Percentiles rank a stretch among this genome's conserved stretches.
phyloP scores from a whole-genome alignment of 2,888 invertebrate genomes.

The Andrena praecox region DNA sequence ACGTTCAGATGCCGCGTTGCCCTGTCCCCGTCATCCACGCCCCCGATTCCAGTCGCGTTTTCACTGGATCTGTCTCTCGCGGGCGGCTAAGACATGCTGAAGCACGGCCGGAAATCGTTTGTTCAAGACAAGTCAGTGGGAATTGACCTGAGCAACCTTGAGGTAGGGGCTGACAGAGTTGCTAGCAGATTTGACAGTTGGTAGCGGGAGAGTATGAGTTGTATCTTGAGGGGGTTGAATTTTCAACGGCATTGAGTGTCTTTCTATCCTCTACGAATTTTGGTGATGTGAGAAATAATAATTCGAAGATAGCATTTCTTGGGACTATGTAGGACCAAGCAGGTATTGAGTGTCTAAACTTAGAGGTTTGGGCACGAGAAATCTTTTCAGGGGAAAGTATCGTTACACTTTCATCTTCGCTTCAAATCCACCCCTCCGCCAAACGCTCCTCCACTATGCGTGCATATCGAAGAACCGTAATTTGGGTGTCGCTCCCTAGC shows the following conservation, averaged over 20 bases:
- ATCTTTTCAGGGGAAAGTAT: too few species aligned
- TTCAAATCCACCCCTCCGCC: too few species aligned
- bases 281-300: too few species aligned
- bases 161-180: background rate
- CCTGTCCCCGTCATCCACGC: conserved; percentile 17
- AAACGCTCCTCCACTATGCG: background rate
- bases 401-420: too few species aligned
- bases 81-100: conserved; percentile 3
- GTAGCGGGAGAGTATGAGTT: too few species aligned
- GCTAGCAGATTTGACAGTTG: background rate
- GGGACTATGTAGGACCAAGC: too few species aligned
- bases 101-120: background rate
- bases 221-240: too few species aligned
- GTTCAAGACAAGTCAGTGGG: background rate
- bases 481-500: background rate
- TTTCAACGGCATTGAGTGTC: too few species aligned
- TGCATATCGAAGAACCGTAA: background rate
- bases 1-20: conserved; percentile 29
- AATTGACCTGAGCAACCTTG: background rate
- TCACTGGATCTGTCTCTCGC: background rate
- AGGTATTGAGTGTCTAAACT: too few species aligned
- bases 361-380: too few species aligned
- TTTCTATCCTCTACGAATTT: too few species aligned
- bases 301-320: too few species aligned
- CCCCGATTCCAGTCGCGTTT: conserved; percentile 3